These are phyloP conservation scores for Leucoma salicis DNA, from an alignment of 2,888 invertebrate genomes.

Conservation along the genomic window DNA sequence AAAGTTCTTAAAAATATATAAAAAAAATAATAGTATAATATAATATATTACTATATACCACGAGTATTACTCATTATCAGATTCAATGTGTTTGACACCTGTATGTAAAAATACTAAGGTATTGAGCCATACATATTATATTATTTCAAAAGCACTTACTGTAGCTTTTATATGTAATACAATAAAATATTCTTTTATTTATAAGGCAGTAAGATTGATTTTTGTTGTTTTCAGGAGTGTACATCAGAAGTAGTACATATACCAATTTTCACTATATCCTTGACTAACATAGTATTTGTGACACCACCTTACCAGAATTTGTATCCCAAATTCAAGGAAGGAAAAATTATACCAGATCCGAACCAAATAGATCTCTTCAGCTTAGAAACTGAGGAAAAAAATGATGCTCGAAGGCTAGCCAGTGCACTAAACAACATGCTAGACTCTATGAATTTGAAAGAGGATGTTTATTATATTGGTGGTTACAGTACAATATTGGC, in stretches of 20 bases:
- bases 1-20: too few species aligned
- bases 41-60: too few species aligned
- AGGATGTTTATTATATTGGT: constrained; percentile 86
- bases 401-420: constrained; percentile 68
- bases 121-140: too few species aligned
- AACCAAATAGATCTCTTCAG: constrained; percentile 59
- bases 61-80: too few species aligned
- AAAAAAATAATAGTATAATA: too few species aligned
- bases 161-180: too few species aligned
- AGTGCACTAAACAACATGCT: constrained; percentile 78
- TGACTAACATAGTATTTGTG: constrained; percentile 83
- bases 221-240: constrained; percentile 77
- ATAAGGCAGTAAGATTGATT: neutral
- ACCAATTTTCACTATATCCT: constrained; percentile 82
- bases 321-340: constrained; percentile 79
- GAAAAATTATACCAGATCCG: constrained; percentile 52
- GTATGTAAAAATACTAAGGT: too few species aligned
- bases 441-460: constrained; percentile 82
- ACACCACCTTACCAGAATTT: constrained; percentile 83
- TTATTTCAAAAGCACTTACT: too few species aligned
- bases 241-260: constrained; percentile 83
- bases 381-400: constrained; percentile 60
- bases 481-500: constrained; percentile 83
- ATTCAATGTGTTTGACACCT: too few species aligned
- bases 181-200: neutral